phyloP scores from a whole-genome alignment of 2,797 vertebrate species.

The Thamnophis elegans region DNA sequence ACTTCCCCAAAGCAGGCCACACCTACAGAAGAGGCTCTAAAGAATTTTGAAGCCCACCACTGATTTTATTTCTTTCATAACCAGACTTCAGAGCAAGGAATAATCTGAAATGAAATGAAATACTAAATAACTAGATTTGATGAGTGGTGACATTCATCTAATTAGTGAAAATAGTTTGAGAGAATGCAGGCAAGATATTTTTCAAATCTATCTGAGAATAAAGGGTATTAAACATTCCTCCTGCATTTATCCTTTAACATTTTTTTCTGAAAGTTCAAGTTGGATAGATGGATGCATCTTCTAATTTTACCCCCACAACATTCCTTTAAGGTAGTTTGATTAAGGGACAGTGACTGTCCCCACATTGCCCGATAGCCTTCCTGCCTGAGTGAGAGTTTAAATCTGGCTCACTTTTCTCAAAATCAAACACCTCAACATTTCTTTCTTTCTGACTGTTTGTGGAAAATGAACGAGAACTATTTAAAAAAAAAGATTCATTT shows the following conservation, averaged over 20 bases:
- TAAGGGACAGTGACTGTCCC: not conserved
- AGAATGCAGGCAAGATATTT: not conserved
- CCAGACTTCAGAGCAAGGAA: not conserved
- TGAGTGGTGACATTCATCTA: not conserved
- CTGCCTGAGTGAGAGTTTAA: not conserved
- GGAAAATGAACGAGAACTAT: conserved; percentile 32
- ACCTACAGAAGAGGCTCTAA: too few relatives aligned
- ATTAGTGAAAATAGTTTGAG: not conserved
- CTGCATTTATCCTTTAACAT: not conserved
- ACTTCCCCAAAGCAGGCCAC: too few relatives aligned
- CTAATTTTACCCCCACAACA: not conserved
- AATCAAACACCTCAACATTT: not conserved
- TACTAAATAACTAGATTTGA: not conserved
- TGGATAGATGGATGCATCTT: not conserved
- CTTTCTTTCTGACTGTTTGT: conserved; percentile 37
- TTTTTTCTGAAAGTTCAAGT: not conserved
- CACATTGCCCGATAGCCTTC: not conserved
- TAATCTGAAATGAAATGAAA: not conserved
- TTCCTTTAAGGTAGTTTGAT: not conserved
- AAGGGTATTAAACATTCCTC: not conserved
- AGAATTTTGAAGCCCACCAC: too few relatives aligned
- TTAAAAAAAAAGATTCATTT: conserved; percentile 34
- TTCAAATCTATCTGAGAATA: not conserved
- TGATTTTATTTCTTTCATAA: not conserved
- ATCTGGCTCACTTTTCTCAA: not conserved